Conservation (phyloP, 2,888 invertebrate genomes). For the Pediacus dermestoides region DNA sequence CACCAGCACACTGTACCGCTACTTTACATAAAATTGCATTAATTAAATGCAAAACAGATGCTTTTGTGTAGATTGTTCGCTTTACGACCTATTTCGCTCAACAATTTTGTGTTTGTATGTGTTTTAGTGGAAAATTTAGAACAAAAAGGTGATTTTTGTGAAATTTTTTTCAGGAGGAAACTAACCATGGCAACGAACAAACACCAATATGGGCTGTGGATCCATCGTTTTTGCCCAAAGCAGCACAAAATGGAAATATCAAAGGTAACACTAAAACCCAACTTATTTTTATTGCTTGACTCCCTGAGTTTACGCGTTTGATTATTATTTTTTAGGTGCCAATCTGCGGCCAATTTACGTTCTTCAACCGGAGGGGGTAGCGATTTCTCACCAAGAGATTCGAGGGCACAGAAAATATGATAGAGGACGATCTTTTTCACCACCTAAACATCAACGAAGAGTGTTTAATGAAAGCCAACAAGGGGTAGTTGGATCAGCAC, state of each 20-base stretch:
- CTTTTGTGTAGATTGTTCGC: constrained; percentile 49
- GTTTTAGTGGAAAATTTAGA: constrained; percentile 14
- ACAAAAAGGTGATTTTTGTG: constrained; percentile 11
- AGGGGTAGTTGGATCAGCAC: not conserved
- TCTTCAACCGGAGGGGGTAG: constrained; percentile 34
- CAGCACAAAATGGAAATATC: constrained; percentile 26
- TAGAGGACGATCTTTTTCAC: constrained; percentile 46
- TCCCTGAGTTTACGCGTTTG: constrained; percentile 14
- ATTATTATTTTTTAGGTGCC: constrained; percentile 7
- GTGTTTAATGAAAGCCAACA: constrained; percentile 16
- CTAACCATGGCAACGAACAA: constrained; percentile 30
- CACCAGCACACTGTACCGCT: not conserved
- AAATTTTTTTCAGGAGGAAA: constrained; percentile 42
- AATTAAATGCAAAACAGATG: constrained; percentile 37
- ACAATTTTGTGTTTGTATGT: constrained; percentile 41
- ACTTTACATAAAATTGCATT: not conserved
- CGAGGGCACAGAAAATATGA: constrained; percentile 32
- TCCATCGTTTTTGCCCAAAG: constrained; percentile 35
- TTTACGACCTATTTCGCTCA: constrained; percentile 43
- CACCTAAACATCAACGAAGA: constrained; percentile 33
- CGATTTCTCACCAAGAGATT: not conserved
- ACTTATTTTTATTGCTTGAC: not conserved
- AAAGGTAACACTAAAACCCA: constrained; percentile 29
- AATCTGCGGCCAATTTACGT: constrained; percentile 44
- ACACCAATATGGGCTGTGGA: constrained; percentile 43